Base-by-base conservation (phyloP, 2,113 vertebrate genomes). In the Prietella phreatophila region DNA sequence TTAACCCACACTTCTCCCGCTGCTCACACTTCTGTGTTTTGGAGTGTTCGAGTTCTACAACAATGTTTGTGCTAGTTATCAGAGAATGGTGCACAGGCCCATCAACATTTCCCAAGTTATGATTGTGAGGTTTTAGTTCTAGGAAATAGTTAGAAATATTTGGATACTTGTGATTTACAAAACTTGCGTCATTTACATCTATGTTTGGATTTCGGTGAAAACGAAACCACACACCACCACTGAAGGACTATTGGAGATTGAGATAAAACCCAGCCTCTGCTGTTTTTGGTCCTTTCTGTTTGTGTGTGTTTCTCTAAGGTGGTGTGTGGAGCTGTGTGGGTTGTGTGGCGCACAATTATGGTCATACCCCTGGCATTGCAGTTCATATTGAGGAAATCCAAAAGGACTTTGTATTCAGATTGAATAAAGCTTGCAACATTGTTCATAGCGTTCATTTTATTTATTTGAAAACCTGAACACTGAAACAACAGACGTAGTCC, bases 291-390 rank as follows among this genome's bases (percentile, higher is more conserved):
- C 47, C 20, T 63, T 19, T 67, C 56, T 76, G 53, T 79, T 75
- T 88, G 81, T 83, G 36, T 83, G 36, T 88, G 17, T 78, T 50
- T 88, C 33, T 80, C 60, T 42, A 84, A 88, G 71, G 86, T 88
- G 82, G 42, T 69, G 47, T 90, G 30, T 83, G 83, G 58, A 65
- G 89, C 86, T 82, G 30, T 88, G 83, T 88, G 79, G 79, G 60
- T 86, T 83, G 84, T 81, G 75, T 85, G 82, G 17, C 61, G 69
- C 60, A 56, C 79, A 60, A 84, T 88, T 83, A 60, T 61, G 87
- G 78, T 88, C 63, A 39, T 86, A 76, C 65, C 42, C 78, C 75
- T 86, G 71, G 84, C 75, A 33, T 36, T 88, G 55, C 87, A 55
- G 25, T 65, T 85, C 25, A 79, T 82, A 39, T 36, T 88, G 50